Evolutionary conservation across 2,113 vertebrate species (phyloP).

Genomic region (Hystrix cristata): DNA sequence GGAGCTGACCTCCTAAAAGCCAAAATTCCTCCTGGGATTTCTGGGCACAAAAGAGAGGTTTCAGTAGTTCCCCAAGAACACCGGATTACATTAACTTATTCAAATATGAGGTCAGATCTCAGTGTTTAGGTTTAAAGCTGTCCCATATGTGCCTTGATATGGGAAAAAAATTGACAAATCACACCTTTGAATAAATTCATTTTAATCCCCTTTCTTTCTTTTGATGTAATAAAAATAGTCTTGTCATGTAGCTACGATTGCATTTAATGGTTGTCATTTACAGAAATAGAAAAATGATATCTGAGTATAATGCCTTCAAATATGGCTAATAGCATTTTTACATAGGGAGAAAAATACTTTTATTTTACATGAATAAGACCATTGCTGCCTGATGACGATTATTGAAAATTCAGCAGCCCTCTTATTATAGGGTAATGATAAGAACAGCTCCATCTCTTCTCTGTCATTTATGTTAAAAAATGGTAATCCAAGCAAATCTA

Average conservation of each 20-base stretch:
- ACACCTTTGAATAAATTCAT: slow-evolving; percentile 93
- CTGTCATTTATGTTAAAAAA: slow-evolving; percentile 84
- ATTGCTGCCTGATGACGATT: slow-evolving; percentile 85
- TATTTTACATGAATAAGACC: slow-evolving; percentile 86
- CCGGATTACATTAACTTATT: slow-evolving; percentile 94
- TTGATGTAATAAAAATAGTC: slow-evolving; percentile 92
- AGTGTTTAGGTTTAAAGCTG: slow-evolving; percentile 91
- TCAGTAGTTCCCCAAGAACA: slow-evolving; percentile 90
- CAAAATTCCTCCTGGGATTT: slow-evolving; percentile 92
- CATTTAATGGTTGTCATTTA: slow-evolving; percentile 91
- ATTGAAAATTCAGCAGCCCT: slow-evolving; percentile 86
- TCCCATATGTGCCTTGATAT: slow-evolving; percentile 88
- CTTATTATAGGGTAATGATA: slow-evolving; percentile 85
- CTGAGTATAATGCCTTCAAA: slow-evolving; percentile 89
- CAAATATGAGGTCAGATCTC: slow-evolving; percentile 93
- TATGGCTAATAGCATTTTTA: slow-evolving; percentile 89
- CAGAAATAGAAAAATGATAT: slow-evolving; percentile 90
- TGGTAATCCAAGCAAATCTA: slow-evolving; percentile 75
- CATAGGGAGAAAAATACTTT: slow-evolving; percentile 86
- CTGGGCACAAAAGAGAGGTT: slow-evolving; percentile 94
- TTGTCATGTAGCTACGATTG: slow-evolving; percentile 89
- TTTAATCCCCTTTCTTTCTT: slow-evolving; percentile 91
- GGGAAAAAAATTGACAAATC: slow-evolving; percentile 91
- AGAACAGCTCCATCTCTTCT: slow-evolving; percentile 75
- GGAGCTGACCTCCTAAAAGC: slow-evolving; percentile 94